Evolutionary conservation across 1,140 invertebrate genomes (phyloP), one percentile per base, ranked within the genome.

Genomic region (Hirudo medicinalis): DNA sequence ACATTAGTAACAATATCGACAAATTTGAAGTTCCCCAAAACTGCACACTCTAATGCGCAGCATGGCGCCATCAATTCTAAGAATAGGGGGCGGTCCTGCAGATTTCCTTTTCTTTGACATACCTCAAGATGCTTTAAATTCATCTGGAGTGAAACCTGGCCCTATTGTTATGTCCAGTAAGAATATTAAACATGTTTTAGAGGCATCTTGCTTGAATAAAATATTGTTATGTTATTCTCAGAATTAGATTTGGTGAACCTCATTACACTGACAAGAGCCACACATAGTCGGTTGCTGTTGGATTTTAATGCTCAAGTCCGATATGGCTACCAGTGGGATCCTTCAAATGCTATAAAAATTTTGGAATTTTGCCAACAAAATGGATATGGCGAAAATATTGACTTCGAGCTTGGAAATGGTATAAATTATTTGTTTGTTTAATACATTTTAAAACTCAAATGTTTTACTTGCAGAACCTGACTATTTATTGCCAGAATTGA

Each of bases 21-120:
- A 63, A 63, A 25, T 63, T 63, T 71, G 13, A 32, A 73, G 72
- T 63, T 73, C 72, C 11, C 54, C 22, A 22, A 63, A 67, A 29
- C 29, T 73, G 8, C 54, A 71, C 69, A 73, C 57, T 20, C 69
- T 73, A 25, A n/a, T 73, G 69, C 17, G 32, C 25, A 29, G 70
- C 19, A 20, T 73, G 36, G 71, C 69, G 15, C 72, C 72, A 29
- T 43, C 69, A 20, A 36, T 73, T 19, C 49, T 73, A 15, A 49
- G 72, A n/a, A 40, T 72, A 22, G 72, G 72, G 32, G 72, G 72
- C 25, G 63, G 69, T 53, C 57, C 69, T 19, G 72, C 72, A 40
- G 72, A 73, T 68, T 72, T 20, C 15, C 22, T 54, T 19, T 70
- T 71, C 57, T 73, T 73, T 70, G 68, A 73, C 63, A 49, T 32